Percentiles rank a stretch among this genome's conserved stretches.
phyloP scores from a whole-genome alignment of 2,797 vertebrate species.

The Argya squamiceps region DNA sequence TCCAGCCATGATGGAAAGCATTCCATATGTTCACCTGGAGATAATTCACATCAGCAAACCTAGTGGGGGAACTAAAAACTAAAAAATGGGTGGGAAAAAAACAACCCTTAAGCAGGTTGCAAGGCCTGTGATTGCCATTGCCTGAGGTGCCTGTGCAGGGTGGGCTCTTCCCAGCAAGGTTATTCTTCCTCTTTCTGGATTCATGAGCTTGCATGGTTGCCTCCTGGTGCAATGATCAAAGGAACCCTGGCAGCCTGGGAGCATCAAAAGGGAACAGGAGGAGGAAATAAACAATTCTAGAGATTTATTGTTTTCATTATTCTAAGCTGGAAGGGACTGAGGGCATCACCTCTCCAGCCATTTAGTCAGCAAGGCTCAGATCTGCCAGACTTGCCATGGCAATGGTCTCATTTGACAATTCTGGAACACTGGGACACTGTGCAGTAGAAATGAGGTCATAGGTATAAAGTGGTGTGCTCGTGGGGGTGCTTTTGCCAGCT shows the following conservation, averaged over 20 bases:
- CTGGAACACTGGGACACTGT: background rate
- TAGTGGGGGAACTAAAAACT: background rate
- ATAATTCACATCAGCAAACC: background rate
- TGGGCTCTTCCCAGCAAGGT: background rate
- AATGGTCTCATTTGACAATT: background rate
- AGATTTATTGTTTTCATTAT: background rate
- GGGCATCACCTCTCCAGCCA: background rate
- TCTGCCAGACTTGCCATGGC: background rate
- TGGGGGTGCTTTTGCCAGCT: no score
- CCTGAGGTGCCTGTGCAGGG: background rate
- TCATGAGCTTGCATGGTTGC: background rate
- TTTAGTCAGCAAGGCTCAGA: background rate
- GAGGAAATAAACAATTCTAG: background rate
- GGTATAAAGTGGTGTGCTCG: no score
- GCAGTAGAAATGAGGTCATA: background rate
- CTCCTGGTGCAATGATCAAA: background rate
- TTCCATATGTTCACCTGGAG: background rate
- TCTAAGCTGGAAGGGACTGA: background rate
- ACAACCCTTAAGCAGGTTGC: background rate
- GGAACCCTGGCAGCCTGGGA: background rate
- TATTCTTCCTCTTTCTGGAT: background rate
- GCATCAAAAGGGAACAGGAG: rapidly evolving
- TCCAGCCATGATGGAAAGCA: background rate
- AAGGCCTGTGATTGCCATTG: background rate
- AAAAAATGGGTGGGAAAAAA: background rate